A percentile compares a stretch with the other conserved stretches of the same genome.
Evolutionary conservation across 2,113 vertebrate species (phyloP).

Genomic region (Alexandromys fortis): DNA sequence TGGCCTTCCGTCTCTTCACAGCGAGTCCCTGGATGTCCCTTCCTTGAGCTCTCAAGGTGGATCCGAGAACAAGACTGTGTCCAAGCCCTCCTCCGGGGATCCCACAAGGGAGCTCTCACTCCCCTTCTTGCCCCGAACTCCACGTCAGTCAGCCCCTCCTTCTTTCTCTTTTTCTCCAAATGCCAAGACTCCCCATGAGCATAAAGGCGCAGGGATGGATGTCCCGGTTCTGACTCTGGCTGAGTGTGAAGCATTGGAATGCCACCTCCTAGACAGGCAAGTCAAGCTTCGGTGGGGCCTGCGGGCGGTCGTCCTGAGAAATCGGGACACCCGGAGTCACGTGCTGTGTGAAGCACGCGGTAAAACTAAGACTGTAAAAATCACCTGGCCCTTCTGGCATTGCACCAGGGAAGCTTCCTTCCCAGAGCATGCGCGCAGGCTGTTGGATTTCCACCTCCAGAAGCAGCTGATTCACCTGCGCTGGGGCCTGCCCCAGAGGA

Average conservation of each 20-base stretch:
- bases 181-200: background rate
- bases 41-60: background rate
- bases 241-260: slow-evolving; percentile 55
- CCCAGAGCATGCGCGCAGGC: slow-evolving; percentile 24
- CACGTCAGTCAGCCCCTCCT: background rate
- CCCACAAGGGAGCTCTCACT: background rate
- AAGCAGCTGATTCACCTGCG: slow-evolving; percentile 49
- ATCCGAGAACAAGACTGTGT: background rate
- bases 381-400: background rate
- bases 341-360: background rate
- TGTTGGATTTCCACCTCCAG: slow-evolving; percentile 73
- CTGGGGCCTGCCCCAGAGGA: slow-evolving; percentile 62
- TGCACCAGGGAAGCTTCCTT: slow-evolving; percentile 19
- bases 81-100: background rate
- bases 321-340: background rate
- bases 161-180: background rate
- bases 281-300: slow-evolving; percentile 49
- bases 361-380: background rate
- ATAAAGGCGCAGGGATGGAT: background rate
- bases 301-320: background rate
- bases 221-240: slow-evolving; percentile 60
- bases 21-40: slow-evolving; percentile 65
- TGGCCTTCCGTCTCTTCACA: slow-evolving; percentile 75
- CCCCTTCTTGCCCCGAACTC: background rate
- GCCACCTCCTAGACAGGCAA: slow-evolving; percentile 65